Base-by-base conservation (phyloP, 2,113 vertebrate species). In the Chelonoidis abingdonii region DNA sequence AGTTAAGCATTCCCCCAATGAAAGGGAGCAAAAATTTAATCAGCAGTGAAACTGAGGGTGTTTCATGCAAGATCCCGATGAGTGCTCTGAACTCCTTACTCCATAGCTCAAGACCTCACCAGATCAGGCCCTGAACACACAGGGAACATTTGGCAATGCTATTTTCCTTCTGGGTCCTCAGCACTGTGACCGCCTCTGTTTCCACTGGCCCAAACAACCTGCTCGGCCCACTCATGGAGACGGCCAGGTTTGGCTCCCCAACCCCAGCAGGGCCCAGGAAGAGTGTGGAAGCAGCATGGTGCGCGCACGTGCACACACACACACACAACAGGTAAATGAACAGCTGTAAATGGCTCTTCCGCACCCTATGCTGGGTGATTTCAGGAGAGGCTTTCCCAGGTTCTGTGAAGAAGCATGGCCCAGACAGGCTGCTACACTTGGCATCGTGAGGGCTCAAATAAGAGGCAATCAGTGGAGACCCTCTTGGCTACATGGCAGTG, bases 401-500 rank as follows among this genome's bases (percentile, higher is more conserved):
- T 49, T 35, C n/a, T 8, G 24, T 50, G 29, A 25, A 22, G 12
- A 31, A 38, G 8, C 0, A 1, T 1, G 21, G 12, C 65, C 54
- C 29, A 10, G 2, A 47, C 44, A 41, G 69, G 35, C 44, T 31
- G 53, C 38, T 76, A 44, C 12, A 9, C 25, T 78, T 14, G 41
- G 41, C 24, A 25, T 41, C 17, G 4, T 76, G 72, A 24, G 3
- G 24, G 41, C 38, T 44, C 38, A 44, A 44, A 38, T 11, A 41
- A 24, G 24, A 27, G 9, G 41, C 22, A 41, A 44, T 44, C 10
- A 24, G 22, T 14, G 24, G 22, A 22, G 41, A 44, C 11, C 10
- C 6, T 76, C 72, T 41, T 41, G 24, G 38, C 38, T 13, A 12
- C 75, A 27, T 12, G 3, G 41, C 75, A 76, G 11, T 25, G 75